phyloP scores from a whole-genome alignment of 2,797 vertebrate genomes.

The Glossophaga mutica region DNA sequence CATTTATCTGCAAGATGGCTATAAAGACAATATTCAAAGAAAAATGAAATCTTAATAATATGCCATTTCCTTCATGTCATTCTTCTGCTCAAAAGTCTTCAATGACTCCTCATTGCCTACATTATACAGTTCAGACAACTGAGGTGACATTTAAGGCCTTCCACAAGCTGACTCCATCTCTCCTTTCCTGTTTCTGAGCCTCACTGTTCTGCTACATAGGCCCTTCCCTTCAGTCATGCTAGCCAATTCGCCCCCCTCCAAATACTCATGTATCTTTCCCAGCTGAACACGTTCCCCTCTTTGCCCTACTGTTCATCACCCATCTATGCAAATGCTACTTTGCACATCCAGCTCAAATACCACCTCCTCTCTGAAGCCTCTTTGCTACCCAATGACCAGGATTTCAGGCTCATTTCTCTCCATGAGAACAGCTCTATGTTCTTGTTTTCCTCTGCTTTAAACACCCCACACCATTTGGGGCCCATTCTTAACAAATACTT shows the following conservation, averaged over 20 bases:
- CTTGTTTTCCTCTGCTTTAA: conserved; percentile 7
- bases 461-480: background rate
- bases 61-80: background rate
- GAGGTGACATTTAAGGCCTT: background rate
- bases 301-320: background rate
- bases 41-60: background rate
- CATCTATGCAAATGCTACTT: background rate
- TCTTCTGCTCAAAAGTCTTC: background rate
- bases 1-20: background rate
- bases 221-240: background rate
- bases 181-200: background rate
- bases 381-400: background rate
- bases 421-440: background rate
- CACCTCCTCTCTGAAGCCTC: background rate
- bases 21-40: background rate
- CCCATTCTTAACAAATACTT: conserved; percentile 18
- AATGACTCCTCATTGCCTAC: background rate
- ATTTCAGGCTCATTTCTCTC: background rate
- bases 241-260: background rate
- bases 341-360: background rate
- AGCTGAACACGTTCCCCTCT: too few relatives aligned
- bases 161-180: background rate
- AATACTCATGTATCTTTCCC: background rate
- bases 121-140: background rate
- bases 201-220: background rate